Evolutionary conservation across 1,140 invertebrate genomes (phyloP).

Genomic region (Thrips palmi): DNA sequence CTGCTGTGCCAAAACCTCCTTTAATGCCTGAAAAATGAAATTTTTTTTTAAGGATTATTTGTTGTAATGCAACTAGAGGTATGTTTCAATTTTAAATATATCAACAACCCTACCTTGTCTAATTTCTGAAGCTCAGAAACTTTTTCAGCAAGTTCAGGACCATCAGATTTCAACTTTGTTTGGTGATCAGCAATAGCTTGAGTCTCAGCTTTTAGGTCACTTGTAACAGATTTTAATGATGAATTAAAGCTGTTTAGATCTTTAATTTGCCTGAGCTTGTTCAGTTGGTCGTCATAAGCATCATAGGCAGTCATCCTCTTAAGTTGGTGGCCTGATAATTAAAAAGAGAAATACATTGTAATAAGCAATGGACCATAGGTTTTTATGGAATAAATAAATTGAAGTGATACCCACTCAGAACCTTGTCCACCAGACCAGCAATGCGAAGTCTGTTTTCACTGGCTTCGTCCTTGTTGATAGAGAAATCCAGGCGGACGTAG

Average conservation of each 20-base stretch:
- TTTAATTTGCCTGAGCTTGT: slow-evolving; percentile 42
- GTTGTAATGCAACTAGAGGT: background rate
- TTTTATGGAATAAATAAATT: too few species aligned
- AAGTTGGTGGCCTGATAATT: slow-evolving; percentile 40
- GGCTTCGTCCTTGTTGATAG: slow-evolving; percentile 41
- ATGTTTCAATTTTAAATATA: background rate
- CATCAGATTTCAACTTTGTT: slow-evolving; percentile 39
- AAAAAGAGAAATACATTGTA: too few species aligned
- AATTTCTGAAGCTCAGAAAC: slow-evolving; percentile 41
- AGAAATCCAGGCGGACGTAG: slow-evolving; percentile 90
- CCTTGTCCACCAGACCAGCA: slow-evolving; percentile 30
- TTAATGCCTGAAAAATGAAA: slow-evolving; percentile 22
- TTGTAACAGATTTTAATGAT: slow-evolving; percentile 35
- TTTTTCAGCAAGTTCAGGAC: slow-evolving; percentile 40
- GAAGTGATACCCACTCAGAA: too few species aligned
- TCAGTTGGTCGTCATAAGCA: slow-evolving; percentile 40
- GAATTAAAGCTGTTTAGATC: slow-evolving; percentile 31
- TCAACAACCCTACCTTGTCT: slow-evolving; percentile 26
- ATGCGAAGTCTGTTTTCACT: slow-evolving; percentile 35
- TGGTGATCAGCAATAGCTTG: slow-evolving; percentile 34
- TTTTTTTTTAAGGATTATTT: background rate
- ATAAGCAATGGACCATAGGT: too few species aligned
- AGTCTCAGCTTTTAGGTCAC: slow-evolving; percentile 42
- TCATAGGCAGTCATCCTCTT: slow-evolving; percentile 39
- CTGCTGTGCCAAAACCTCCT: slow-evolving; percentile 29